Conservation (phyloP, 1,140 invertebrate genomes). For the Pantala flavescens region DNA sequence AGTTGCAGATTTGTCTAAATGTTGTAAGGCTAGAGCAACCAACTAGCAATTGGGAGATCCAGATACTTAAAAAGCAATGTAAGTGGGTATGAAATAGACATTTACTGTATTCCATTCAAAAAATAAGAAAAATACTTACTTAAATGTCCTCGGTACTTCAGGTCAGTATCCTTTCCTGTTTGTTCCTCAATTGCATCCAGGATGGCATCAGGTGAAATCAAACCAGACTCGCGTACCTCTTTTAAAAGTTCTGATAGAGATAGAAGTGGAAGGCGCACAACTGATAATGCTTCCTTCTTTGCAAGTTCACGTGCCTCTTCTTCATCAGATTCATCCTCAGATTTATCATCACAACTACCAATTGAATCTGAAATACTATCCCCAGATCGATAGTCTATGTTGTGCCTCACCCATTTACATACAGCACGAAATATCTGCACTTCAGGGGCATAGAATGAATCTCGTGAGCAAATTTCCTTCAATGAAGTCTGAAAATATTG, state of each 20-base stretch:
- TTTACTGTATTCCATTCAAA: too few relatives aligned
- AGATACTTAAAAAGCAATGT: too few relatives aligned
- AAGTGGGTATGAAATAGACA: too few relatives aligned
- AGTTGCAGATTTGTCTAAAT: too few relatives aligned
- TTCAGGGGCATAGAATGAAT: constrained; percentile 93
- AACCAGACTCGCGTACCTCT: constrained; percentile 70
- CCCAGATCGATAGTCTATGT: constrained; percentile 33
- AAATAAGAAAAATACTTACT: constrained; percentile 47
- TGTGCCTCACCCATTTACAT: constrained; percentile 67
- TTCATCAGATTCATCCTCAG: background rate
- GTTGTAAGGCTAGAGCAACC: too few relatives aligned
- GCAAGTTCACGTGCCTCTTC: background rate
- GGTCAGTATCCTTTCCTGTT: constrained; percentile 61
- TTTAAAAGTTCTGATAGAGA: constrained; percentile 74
- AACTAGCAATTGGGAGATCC: too few relatives aligned
- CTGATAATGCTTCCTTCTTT: constrained; percentile 21
- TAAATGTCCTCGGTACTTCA: constrained; percentile 70
- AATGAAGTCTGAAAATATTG: constrained; percentile 50
- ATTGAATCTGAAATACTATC: constrained; percentile 41
- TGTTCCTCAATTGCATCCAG: constrained; percentile 87
- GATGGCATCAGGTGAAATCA: constrained; percentile 80
- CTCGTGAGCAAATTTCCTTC: constrained; percentile 72
- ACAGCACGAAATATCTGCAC: constrained; percentile 90
- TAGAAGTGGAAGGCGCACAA: constrained; percentile 80
- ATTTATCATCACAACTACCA: constrained; percentile 17